Evolutionary conservation across 37 sponge, comb jelly and placozoan species (phyloP).

Genomic region (Mnemiopsis leidyi): DNA sequence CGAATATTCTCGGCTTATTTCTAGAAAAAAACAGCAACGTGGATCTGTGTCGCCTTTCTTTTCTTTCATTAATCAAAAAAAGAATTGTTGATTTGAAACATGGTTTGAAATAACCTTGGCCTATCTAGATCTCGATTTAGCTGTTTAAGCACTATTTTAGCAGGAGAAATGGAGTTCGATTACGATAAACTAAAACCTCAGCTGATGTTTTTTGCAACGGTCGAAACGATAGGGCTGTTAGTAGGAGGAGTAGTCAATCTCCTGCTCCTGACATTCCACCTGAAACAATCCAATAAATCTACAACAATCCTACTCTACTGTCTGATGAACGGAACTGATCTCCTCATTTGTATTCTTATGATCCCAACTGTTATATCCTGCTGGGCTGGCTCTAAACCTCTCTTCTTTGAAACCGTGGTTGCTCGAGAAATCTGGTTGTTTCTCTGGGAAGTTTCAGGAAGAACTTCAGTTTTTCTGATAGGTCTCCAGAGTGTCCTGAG

Average conservation of each 20-base stretch:
- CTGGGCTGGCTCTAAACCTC: not conserved
- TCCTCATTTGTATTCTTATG: not conserved
- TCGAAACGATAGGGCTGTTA: not conserved
- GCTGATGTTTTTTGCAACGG: not conserved
- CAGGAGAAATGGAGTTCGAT: not conserved
- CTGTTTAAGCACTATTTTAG: no score
- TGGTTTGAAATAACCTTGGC: no score
- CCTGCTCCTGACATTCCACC: not conserved
- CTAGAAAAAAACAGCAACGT: no score
- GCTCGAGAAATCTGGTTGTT: not conserved
- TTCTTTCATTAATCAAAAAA: no score
- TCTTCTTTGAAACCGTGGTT: not conserved
- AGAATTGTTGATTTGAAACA: no score
- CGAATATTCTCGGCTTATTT: no score
- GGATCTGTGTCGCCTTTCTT: no score
- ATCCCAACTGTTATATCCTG: not conserved
- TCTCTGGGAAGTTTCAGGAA: not conserved
- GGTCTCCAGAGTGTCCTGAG: not conserved
- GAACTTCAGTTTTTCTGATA: slow-evolving; percentile 33
- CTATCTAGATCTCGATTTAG: no score
- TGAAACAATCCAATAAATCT: not conserved
- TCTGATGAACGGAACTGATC: not conserved
- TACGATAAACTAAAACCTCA: not conserved
- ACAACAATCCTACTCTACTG: not conserved
- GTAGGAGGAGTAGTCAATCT: not conserved